Evolutionary conservation across 2,113 vertebrate species (phyloP).

Genomic region (Centrocercus urophasianus): DNA sequence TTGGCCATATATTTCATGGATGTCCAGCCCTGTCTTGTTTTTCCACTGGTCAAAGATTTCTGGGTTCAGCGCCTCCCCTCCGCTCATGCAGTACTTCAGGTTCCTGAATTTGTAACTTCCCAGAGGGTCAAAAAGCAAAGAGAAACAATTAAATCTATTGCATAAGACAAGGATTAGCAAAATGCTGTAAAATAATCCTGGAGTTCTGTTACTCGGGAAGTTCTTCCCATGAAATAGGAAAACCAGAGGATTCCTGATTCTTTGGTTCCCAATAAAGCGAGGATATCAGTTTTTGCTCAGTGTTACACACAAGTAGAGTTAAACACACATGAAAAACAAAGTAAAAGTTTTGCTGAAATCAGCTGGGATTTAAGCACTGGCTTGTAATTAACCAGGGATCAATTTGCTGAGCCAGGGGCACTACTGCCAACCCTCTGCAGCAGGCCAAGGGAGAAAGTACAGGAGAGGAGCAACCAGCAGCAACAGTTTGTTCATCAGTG

Average conservation of each 20-base stretch:
- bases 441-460: neutral
- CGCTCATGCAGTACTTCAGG: constrained; percentile 74
- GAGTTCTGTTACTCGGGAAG: neutral
- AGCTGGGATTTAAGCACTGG: neutral
- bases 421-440: neutral
- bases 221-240: neutral
- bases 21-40: constrained; percentile 73
- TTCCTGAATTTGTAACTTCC: constrained; percentile 74
- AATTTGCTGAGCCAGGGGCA: neutral
- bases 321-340: neutral
- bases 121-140: neutral
- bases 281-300: neutral
- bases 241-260: neutral
- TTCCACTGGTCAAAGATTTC: constrained; percentile 83
- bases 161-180: neutral
- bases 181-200: neutral
- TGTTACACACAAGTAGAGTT: neutral
- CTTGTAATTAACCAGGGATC: neutral
- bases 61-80: constrained; percentile 80
- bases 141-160: neutral
- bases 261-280: neutral
- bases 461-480: neutral
- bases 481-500: neutral
- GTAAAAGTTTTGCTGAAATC: neutral
- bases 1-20: constrained; percentile 83